A percentile compares a stretch with the other conserved stretches of the same genome.
Evolutionary conservation across 2,113 vertebrate species (phyloP).

Genomic region (Indri indri): DNA sequence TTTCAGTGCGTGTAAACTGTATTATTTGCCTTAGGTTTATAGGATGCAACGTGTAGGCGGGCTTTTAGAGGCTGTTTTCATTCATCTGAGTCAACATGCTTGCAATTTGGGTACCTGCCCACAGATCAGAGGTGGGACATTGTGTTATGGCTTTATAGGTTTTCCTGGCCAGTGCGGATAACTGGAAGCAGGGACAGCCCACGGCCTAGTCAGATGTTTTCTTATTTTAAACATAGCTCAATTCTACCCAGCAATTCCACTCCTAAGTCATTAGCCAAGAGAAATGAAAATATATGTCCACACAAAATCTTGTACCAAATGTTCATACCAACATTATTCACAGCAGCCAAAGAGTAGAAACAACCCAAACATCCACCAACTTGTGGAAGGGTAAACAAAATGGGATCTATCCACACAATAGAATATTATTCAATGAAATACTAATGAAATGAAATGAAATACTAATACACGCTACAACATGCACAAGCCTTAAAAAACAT

Average conservation of each 20-base stretch:
- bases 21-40: background rate
- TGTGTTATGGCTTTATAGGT: background rate
- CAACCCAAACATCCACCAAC: background rate
- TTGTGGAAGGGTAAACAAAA: background rate
- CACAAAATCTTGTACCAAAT: background rate
- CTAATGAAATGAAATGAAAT: background rate
- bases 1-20: background rate
- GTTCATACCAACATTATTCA: background rate
- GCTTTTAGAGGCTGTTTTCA: slow-evolving; percentile 18
- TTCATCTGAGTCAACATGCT: background rate
- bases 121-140: background rate
- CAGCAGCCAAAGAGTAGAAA: background rate
- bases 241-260: background rate
- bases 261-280: slow-evolving; percentile 1
- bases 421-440: background rate
- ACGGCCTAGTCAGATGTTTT: background rate
- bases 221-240: slow-evolving; percentile 45
- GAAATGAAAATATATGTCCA: slow-evolving; percentile 24
- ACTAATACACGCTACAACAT: background rate
- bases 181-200: background rate
- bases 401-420: background rate
- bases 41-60: background rate
- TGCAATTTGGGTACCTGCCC: slow-evolving; percentile 40
- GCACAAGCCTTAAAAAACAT: background rate
- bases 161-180: background rate